Evolutionary conservation across 2,113 vertebrate genomes (phyloP).

Genomic region (Columba livia): DNA sequence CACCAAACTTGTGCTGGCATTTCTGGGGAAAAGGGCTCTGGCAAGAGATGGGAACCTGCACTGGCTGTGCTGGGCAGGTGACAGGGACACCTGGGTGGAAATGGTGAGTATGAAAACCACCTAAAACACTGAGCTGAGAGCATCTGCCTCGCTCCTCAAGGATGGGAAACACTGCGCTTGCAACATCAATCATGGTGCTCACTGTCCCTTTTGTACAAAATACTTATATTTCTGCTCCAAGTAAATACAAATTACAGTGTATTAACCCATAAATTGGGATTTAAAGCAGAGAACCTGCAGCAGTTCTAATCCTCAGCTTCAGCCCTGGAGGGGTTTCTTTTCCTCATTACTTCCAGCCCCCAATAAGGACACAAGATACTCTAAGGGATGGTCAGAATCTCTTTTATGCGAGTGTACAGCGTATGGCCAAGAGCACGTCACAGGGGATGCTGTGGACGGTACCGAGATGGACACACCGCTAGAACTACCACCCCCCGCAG

Average conservation of each 20-base stretch:
- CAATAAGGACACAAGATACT: background rate
- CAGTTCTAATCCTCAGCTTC: background rate
- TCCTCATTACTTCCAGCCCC: background rate
- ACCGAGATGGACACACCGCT: conserved; percentile 15
- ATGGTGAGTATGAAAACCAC: background rate
- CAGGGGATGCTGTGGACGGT: conserved; percentile 16
- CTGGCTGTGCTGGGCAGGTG: background rate
- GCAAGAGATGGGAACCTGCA: background rate
- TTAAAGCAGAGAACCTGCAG: background rate
- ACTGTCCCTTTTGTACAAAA: background rate
- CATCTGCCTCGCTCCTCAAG: background rate
- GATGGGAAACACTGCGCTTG: background rate
- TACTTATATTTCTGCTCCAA: background rate
- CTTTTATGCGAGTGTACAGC: conserved; percentile 46
- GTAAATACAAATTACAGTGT: background rate
- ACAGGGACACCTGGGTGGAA: fast-evolving
- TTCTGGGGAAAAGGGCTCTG: background rate
- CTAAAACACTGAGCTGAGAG: background rate
- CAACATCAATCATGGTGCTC: fast-evolving
- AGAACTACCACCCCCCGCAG: conserved; percentile 15
- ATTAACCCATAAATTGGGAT: background rate
- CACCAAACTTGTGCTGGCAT: background rate
- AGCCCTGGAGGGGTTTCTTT: background rate
- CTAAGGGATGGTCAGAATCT: background rate
- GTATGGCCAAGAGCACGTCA: conserved; percentile 55